Evolutionary conservation across 2,797 vertebrate genomes (phyloP).

Genomic region (Chelonia mydas): DNA sequence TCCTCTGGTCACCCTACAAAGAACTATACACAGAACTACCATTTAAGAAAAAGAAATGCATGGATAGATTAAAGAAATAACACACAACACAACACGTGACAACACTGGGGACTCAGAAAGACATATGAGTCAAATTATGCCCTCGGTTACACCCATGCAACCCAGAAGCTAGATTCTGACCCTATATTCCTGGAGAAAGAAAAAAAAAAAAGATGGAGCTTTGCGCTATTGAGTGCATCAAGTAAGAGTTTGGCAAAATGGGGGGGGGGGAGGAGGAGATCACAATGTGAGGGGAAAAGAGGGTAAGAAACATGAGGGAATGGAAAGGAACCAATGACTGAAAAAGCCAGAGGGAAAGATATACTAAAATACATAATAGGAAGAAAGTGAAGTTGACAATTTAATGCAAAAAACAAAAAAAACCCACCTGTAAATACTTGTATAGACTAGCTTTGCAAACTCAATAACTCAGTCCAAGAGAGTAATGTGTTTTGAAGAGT

Average conservation of each 20-base stretch:
- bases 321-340: neutral
- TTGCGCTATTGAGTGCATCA: neutral
- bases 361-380: neutral
- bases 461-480: neutral
- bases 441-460: neutral
- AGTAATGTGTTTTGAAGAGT: neutral
- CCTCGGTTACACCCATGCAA: neutral
- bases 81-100: neutral
- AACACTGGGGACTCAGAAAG: neutral
- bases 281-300: neutral
- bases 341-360: neutral
- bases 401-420: neutral
- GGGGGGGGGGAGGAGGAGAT: neutral
- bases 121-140: neutral
- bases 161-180: neutral
- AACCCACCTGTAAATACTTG: neutral
- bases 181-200: neutral
- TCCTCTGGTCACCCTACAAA: neutral
- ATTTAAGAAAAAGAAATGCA: neutral
- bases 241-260: neutral
- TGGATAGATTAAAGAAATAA: neutral
- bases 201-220: neutral
- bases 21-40: fast-evolving
- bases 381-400: neutral
- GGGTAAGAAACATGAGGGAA: neutral